Conservation (phyloP, 2,888 invertebrate species). For the Ceriagrion tenellum region DNA sequence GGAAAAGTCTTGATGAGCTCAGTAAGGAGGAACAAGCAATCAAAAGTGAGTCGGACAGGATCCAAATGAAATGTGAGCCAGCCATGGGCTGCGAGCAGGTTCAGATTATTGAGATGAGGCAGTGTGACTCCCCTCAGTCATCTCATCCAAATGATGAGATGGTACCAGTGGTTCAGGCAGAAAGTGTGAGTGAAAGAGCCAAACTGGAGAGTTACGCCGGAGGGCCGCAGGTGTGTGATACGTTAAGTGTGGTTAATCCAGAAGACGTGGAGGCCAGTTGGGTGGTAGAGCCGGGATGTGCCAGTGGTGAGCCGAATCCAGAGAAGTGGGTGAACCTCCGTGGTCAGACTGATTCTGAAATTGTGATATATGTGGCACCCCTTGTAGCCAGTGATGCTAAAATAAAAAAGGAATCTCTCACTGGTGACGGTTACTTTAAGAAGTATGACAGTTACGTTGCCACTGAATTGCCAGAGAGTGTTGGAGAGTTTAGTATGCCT, state of each 20-base stretch:
- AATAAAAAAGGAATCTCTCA: constrained; percentile 12
- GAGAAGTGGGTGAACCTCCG: constrained; percentile 31
- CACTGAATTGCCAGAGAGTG: background rate
- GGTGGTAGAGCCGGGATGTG: constrained; percentile 34
- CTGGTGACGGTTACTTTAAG: background rate
- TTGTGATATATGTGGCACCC: constrained; percentile 60
- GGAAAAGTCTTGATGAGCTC: background rate
- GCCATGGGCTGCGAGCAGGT: background rate
- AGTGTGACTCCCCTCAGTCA: background rate
- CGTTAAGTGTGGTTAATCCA: background rate
- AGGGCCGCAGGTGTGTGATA: background rate
- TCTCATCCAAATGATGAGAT: background rate
- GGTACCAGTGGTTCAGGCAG: background rate
- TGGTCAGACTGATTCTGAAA: constrained; percentile 38
- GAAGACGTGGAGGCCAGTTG: constrained; percentile 9
- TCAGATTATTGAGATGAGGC: background rate
- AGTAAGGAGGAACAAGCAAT: background rate
- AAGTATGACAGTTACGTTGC: constrained; percentile 15
- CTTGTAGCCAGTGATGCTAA: background rate
- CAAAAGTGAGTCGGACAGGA: background rate
- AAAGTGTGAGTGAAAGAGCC: background rate
- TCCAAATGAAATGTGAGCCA: background rate
- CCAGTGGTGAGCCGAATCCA: background rate
- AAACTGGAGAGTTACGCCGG: background rate
- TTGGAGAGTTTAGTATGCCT: background rate